phyloP scores from a whole-genome alignment of 2,113 vertebrate species.

The Todiramphus saurophagus region DNA sequence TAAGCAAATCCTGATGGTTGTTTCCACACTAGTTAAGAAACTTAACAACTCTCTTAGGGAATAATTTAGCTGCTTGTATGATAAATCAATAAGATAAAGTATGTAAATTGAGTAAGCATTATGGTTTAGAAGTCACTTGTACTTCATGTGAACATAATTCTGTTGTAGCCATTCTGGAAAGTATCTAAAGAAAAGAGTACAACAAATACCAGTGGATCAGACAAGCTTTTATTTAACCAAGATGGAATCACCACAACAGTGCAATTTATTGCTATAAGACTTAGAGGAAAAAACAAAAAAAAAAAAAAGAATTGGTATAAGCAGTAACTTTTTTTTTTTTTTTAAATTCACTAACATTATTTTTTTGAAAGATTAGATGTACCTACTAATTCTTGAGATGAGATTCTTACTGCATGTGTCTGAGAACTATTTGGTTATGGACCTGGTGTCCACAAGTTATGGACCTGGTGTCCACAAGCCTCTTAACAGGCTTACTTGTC shows the following conservation, averaged over 20 bases:
- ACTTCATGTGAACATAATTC: background rate
- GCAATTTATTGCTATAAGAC: background rate
- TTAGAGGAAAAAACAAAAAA: background rate
- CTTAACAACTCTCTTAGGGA: background rate
- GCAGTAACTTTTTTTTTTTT: background rate
- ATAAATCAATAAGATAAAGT: background rate
- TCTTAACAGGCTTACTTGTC: background rate
- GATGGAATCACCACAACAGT: background rate
- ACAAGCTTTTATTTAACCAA: background rate
- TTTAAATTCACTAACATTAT: background rate
- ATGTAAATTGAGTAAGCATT: background rate
- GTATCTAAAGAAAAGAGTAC: background rate
- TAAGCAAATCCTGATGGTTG: background rate
- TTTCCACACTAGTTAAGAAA: background rate
- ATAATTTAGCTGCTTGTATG: background rate
- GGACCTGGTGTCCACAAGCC: background rate
- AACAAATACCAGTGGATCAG: background rate
- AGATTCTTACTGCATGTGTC: background rate
- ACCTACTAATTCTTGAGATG: background rate
- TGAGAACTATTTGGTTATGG: background rate
- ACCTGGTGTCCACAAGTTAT: background rate
- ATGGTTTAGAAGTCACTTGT: background rate
- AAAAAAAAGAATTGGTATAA: background rate
- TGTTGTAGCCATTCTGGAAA: background rate
- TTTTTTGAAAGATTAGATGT: background rate